Base-by-base conservation (phyloP, 2,113 vertebrate genomes). In the Mus pahari region DNA sequence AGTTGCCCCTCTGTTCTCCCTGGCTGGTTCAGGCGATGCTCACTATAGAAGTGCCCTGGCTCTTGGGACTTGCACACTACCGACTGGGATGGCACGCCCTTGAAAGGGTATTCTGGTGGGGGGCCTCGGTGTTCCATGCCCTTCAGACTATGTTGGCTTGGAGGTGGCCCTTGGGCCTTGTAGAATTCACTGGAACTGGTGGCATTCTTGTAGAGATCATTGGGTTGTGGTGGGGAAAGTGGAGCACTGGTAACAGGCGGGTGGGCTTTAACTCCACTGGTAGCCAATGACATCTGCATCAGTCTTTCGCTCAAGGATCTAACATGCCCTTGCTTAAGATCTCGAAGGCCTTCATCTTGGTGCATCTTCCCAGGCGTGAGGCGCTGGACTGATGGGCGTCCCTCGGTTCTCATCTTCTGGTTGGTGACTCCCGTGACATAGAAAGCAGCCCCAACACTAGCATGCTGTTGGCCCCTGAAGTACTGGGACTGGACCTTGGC, bases 401-500 rank as follows among this genome's bases (percentile, higher is more conserved):
- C 99, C 93, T 99, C 99, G 0, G 99, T 99, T 94, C 99, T 99
- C 98, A 99, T 99, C 98, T 99, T 99, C 95, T 99, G 98, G 77
- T 98, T 99, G 95, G 97, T 99, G 95, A 99, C 98, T 2, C 99
- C 99, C 0, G 99, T 99, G 83, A 99, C 99, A 1, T 99, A 99
- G 96, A 99, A 99, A 1, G 99, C 99, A 0, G 99, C 98, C 48
- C 99, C 99, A 0, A 99, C 99, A 0, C 99, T 99, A 22, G 99
- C 97, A 0, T 99, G 99, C 0, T 98, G 98, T 95, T 99, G 99
- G 62, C 99, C 99, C 7, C 99, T 98, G 97, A 99, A 99, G 94
- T 99, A 99, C 96, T 99, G 99, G 0, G 99, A 99, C 98, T 99
- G 99, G 22, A 99, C 99, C 98, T 99, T 99, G 97, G 99, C 99